Evolutionary conservation across 2,888 invertebrate species (phyloP), one percentile per base, ranked within the genome.

Genomic region (Hemistola chrysoprasaria): DNA sequence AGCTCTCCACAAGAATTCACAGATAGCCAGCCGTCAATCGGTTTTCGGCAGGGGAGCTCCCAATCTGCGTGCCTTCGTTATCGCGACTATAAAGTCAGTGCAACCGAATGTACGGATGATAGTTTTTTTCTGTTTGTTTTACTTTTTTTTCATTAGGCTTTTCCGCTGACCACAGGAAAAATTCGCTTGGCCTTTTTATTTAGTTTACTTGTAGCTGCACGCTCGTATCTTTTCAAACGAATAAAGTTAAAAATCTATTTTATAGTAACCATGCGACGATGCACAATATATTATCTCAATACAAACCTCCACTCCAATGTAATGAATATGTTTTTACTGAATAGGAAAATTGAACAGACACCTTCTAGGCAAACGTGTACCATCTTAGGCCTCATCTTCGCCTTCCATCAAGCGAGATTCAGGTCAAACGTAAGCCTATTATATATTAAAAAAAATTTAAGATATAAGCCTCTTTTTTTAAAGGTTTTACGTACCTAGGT

Each of bases 91-190:
- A 77, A 78, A 78, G 72, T 71, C 72, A 58, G 35, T 50, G 22
- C 47, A 45, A 45, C 54, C 37, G 58, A 59, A 59, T 52, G 52
- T 57, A 51, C 59, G 64, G 63, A 65, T 71, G 71, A 72, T 74
- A 74, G 71, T 64, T 71, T 77, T 75, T 62, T 55, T 49, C 51
- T 37, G 30, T 41, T 32, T 11, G 11, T 41, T 41, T 40, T 32
- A 50, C 47, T 55, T 65, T 74, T 77, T 72, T 65, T 55, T 22
- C 38, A 29, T 41, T 54, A 47, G 31, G 47, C 47, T 52, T 46
- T 47, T 42, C 57, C 52, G 57, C 65, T 61, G 67, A 74, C 78
- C 78, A 64, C 77, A 70, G 61, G 58, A 65, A 78, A 77, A 77
- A 72, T 71, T 66, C 55, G 41, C 59, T 54, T 38, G 44, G 30